A percentile compares a stretch with the other conserved stretches of the same genome.
These are phyloP conservation scores for Asarcornis scutulata DNA, from an alignment of 2,113 vertebrate genomes.

Conservation along the genomic window DNA sequence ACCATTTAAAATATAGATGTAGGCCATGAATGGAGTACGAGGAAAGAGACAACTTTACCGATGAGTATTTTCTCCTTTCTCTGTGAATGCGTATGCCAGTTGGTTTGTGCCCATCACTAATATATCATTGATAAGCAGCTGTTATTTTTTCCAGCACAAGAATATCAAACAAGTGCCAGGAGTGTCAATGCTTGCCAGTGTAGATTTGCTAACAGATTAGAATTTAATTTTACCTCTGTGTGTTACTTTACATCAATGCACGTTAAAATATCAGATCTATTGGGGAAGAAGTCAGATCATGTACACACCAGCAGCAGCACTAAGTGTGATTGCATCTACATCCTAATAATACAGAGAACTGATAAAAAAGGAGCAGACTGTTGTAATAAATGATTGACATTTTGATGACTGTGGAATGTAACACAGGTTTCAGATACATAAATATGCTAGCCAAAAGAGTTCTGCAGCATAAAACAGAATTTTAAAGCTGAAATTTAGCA, in stretches of 20 bases:
- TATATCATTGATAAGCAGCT: background rate
- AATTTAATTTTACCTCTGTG: constrained; percentile 28
- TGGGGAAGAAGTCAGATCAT: background rate
- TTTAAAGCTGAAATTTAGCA: background rate
- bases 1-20: background rate
- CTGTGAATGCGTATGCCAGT: background rate
- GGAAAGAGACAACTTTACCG: background rate
- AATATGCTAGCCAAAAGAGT: background rate
- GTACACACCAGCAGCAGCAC: background rate
- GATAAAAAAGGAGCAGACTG: background rate
- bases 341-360: background rate
- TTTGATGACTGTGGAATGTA: constrained; percentile 1
- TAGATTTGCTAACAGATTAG: background rate
- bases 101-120: background rate
- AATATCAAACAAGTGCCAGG: background rate
- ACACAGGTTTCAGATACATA: background rate
- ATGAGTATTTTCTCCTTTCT: background rate
- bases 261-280: background rate
- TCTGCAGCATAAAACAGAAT: background rate
- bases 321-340: background rate
- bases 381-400: background rate
- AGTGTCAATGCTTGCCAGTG: background rate
- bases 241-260: background rate
- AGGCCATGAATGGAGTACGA: fast-evolving
- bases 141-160: background rate